Conservation (phyloP, 2,888 invertebrate genomes). For the Fragum whitleyi region DNA sequence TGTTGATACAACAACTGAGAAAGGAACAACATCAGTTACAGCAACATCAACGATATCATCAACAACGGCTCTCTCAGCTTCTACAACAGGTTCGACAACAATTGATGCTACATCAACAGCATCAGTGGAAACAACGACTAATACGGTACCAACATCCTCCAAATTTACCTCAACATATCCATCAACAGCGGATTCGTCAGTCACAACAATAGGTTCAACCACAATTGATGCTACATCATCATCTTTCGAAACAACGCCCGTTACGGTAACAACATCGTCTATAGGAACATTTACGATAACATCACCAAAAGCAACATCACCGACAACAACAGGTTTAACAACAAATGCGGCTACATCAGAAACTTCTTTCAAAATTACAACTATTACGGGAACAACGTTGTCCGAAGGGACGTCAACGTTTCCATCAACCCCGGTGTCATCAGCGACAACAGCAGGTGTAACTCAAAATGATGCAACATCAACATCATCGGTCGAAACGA, state of each 20-base stretch:
- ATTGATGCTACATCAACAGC: no score
- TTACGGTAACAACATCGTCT: background rate
- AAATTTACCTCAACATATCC: background rate
- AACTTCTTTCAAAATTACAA: background rate
- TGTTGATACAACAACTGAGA: background rate
- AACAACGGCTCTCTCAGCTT: background rate
- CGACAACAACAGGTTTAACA: constrained; percentile 13
- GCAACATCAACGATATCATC: background rate
- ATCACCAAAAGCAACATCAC: background rate
- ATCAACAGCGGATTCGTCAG: no score
- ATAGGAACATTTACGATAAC: constrained; percentile 10
- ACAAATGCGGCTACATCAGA: constrained; percentile 5
- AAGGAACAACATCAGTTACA: background rate
- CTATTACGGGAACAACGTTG: background rate
- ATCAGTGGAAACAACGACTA: background rate
- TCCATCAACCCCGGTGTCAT: background rate
- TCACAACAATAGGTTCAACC: no score
- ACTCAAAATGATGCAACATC: background rate
- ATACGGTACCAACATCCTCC: background rate
- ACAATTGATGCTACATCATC: no score
- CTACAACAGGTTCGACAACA: background rate
- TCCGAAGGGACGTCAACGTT: background rate
- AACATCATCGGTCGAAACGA: no score
- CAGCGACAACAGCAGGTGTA: constrained; percentile 2
- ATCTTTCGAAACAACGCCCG: no score